Conservation (phyloP, 2,888 invertebrate species). For the Phragmatobia fuliginosa region DNA sequence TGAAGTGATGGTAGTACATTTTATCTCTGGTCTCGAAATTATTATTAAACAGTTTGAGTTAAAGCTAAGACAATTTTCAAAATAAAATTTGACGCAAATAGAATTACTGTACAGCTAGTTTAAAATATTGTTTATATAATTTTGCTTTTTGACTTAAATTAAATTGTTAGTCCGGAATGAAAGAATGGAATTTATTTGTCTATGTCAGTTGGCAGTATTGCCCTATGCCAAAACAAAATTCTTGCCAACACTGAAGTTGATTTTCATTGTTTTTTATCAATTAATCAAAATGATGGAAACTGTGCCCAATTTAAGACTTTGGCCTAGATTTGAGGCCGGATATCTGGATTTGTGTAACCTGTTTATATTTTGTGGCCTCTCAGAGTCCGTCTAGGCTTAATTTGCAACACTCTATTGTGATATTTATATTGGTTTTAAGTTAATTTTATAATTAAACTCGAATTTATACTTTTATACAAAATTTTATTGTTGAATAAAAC, state of each 20-base stretch:
- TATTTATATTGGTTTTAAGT: slow-evolving; percentile 34
- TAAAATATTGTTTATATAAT: too few relatives aligned
- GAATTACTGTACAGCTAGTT: too few relatives aligned
- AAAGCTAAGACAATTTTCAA: too few relatives aligned
- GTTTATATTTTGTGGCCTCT: neutral
- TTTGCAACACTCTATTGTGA: slow-evolving; percentile 44
- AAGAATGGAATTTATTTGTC: neutral
- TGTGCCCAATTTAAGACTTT: neutral
- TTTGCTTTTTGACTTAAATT: neutral
- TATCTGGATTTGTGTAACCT: neutral
- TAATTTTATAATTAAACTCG: slow-evolving; percentile 23
- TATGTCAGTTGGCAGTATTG: neutral
- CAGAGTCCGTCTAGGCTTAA: slow-evolving; percentile 3
- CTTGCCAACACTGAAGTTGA: neutral
- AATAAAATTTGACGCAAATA: too few relatives aligned
- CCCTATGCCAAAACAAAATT: neutral
- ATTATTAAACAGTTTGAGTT: too few relatives aligned
- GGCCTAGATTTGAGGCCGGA: neutral
- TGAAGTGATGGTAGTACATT: too few relatives aligned
- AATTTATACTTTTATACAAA: slow-evolving; percentile 19
- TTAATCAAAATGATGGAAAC: slow-evolving; percentile 1
- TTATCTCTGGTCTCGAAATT: too few relatives aligned
- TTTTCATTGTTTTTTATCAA: neutral
- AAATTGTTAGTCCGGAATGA: neutral
- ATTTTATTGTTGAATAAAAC: slow-evolving; percentile 21